Evolutionary conservation across 2,113 vertebrate genomes (phyloP).

Genomic region (Menidia beryllina): DNA sequence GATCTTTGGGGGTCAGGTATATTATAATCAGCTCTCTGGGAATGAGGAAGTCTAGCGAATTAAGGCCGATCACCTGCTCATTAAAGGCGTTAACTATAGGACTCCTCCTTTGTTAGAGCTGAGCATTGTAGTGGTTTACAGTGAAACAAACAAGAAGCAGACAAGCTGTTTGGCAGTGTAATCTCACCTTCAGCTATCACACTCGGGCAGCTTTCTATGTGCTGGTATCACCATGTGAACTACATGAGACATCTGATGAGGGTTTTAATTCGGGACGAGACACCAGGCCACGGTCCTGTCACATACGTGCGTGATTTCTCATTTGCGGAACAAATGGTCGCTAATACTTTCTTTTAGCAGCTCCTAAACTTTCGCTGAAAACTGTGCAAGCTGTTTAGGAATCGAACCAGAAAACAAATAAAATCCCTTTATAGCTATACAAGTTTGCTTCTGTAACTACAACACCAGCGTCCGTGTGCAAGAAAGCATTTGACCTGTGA

Average conservation of each 20-base stretch:
- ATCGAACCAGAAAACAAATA: constrained; percentile 39
- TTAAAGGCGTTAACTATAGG: constrained; percentile 8
- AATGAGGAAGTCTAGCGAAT: constrained; percentile 1
- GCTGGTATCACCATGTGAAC: constrained; percentile 30
- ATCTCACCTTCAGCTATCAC: constrained; percentile 47
- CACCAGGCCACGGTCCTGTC: constrained; percentile 21
- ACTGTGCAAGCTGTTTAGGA: constrained; percentile 28
- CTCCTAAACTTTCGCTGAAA: constrained; percentile 38
- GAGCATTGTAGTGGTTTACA: constrained; percentile 33
- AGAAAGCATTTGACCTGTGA: constrained; percentile 44
- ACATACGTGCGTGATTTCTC: constrained; percentile 19
- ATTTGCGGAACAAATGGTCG: constrained; percentile 33
- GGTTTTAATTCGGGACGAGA: constrained; percentile 26
- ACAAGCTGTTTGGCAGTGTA: constrained; percentile 71
- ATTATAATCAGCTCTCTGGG: constrained; percentile 21
- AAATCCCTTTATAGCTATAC: constrained; percentile 35
- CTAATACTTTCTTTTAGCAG: constrained; percentile 37
- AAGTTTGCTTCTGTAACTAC: constrained; percentile 4
- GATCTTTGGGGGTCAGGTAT: constrained; percentile 14
- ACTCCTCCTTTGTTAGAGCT: constrained; percentile 34
- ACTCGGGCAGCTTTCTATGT: constrained; percentile 24
- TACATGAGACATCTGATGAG: constrained; percentile 10
- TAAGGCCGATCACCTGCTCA: constrained; percentile 29
- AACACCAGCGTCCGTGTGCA: constrained; percentile 29
- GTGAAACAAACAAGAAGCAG: constrained; percentile 41